phyloP scores from a whole-genome alignment of 2,888 invertebrate genomes.

The Oeneis ivallda region DNA sequence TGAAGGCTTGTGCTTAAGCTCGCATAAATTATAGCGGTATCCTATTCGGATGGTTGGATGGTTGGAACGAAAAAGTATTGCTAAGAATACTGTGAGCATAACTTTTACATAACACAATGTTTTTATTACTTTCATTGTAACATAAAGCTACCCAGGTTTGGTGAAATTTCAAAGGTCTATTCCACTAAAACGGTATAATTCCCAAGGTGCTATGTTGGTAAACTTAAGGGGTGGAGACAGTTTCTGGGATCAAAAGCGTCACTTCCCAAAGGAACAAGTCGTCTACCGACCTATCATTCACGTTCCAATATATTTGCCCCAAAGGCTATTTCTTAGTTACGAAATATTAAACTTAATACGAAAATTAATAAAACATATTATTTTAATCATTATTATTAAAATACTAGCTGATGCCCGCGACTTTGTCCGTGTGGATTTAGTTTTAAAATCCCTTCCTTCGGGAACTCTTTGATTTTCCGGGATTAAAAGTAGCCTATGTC shows the following conservation, averaged over 20 bases:
- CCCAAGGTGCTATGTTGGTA: slow-evolving; percentile 27
- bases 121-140: background rate
- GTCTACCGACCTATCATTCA: slow-evolving; percentile 37
- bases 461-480: no score
- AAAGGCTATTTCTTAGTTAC: slow-evolving; percentile 6
- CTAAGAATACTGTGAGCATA: background rate
- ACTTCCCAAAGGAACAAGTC: slow-evolving; percentile 28
- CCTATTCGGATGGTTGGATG: no score
- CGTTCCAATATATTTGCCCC: slow-evolving; percentile 22
- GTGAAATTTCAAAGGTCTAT: slow-evolving; percentile 13
- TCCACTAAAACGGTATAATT: slow-evolving; percentile 24
- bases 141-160: background rate
- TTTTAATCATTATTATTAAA: no score
- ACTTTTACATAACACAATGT: background rate
- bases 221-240: slow-evolving; percentile 31
- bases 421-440: no score
- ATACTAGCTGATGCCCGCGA: no score
- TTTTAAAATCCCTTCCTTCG: no score
- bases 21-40: background rate
- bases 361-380: background rate
- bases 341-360: background rate
- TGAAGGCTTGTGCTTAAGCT: background rate
- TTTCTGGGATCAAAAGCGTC: slow-evolving; percentile 34
- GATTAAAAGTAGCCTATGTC: no score
- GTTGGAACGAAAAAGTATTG: background rate